Conservation (phyloP, 2,888 invertebrate genomes). For the Synergus umbraculus region DNA sequence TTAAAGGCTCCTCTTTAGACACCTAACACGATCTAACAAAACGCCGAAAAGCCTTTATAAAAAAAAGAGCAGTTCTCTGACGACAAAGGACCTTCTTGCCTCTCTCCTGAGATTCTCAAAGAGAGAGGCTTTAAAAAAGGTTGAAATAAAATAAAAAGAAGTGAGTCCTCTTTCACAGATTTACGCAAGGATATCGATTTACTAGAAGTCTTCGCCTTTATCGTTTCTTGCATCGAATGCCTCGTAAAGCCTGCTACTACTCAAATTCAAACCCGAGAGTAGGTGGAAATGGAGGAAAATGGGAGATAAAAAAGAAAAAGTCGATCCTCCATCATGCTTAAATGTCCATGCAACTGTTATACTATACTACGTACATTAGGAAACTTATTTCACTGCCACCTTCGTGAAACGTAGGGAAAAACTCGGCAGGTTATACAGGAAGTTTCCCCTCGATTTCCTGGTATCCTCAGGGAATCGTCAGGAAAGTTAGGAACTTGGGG, state of each 20-base stretch:
- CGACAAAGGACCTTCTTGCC: conserved; percentile 28
- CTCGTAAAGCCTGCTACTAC: conserved; percentile 49
- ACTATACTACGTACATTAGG: conserved; percentile 19
- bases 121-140: conserved; percentile 56
- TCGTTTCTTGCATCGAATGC: conserved; percentile 55
- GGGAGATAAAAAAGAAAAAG: conserved; percentile 38
- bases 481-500: conserved; percentile 65
- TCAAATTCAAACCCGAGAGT: conserved; percentile 44
- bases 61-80: conserved; percentile 33
- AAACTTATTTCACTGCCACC: conserved; percentile 46
- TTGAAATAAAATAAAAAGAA: conserved; percentile 45
- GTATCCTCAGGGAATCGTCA: conserved; percentile 64
- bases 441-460: conserved; percentile 45
- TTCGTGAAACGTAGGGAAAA: conserved; percentile 24
- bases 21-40: conserved; percentile 37
- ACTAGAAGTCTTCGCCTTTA: conserved; percentile 60
- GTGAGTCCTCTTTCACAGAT: conserved; percentile 51
- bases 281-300: conserved; percentile 46
- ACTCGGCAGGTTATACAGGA: conserved; percentile 26
- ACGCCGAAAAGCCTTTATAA: conserved; percentile 25
- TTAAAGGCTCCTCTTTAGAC: conserved; percentile 29
- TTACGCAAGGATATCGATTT: conserved; percentile 68
- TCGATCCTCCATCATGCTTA: conserved; percentile 3
- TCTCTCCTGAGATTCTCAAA: conserved; percentile 25
- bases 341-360: conserved; percentile 33